Evolutionary conservation across 2,113 vertebrate species (phyloP), one percentile per base, ranked within the genome.

Genomic region (Antennarius striatus): DNA sequence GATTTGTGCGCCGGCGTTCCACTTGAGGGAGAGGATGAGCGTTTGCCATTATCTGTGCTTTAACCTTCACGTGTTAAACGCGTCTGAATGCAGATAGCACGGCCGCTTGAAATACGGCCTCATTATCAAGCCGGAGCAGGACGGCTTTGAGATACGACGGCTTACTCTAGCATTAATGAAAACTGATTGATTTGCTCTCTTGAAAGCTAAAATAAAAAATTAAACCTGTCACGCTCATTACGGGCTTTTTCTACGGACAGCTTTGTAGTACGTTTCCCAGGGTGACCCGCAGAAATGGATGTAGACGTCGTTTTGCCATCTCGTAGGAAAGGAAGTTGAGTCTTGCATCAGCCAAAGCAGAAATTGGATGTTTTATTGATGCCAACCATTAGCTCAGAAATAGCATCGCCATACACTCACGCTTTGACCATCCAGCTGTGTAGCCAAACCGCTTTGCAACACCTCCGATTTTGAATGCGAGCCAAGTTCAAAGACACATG

Each of bases 21-120:
- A 6, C 45, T 12, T 46, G 54, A 36, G 76, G 85, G 80, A 14
- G 72, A 68, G 16, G 70, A 62, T 4, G 63, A 53, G 78, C 29
- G 56, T 45, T 16, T 67, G 80, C 69, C 83, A 75, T 88, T 87
- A 87, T 91, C 84, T 80, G 74, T 67, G 71, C 79, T 88, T 90
- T 91, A 88, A 89, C 87, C 88, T 88, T 91, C 87, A 85, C 61
- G 45, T 86, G 90, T 85, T 85, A 75, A 82, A 82, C 70, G 79
- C 81, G 67, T 73, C 68, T 16, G 68, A 67, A 82, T 48, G 55
- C 80, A 84, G 83, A 87, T 80, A 80, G 71, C 22, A 3, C 62
- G 5, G 58, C 58, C 62, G 71, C 68, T 79, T 89, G 87, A 91
- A 90, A 82, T 86, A 89, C 80, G 83, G 88, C 83, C 86, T 89